Conservation (phyloP, 2,113 vertebrate genomes). For the Oryzias melastigma region DNA sequence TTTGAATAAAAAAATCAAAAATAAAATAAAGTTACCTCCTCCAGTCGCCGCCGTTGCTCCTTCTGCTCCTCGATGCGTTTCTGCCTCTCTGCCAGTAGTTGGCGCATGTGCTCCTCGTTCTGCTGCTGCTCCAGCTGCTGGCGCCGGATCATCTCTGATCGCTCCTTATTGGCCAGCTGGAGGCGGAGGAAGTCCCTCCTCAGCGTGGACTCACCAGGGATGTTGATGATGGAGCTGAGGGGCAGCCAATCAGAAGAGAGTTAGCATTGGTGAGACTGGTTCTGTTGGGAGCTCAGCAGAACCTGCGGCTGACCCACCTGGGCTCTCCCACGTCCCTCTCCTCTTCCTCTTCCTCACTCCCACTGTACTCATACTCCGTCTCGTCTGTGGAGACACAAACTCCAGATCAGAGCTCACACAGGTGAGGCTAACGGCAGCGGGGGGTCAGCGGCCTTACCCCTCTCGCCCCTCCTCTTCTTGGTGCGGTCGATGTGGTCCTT, state of each 20-base stretch:
- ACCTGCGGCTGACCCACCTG: slow-evolving; percentile 77
- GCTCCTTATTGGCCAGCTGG: slow-evolving; percentile 96
- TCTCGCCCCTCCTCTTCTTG: slow-evolving; percentile 94
- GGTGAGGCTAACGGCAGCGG: background rate
- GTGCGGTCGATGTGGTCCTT: slow-evolving; percentile 99
- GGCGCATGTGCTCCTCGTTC: slow-evolving; percentile 96
- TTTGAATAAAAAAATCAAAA: background rate
- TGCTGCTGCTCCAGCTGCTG: slow-evolving; percentile 99
- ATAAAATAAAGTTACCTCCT: slow-evolving; percentile 81
- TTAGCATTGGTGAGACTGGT: background rate
- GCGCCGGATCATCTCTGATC: slow-evolving; percentile 91
- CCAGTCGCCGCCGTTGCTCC: slow-evolving; percentile 91
- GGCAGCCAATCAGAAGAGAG: background rate
- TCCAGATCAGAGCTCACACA: background rate
- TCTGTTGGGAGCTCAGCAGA: too few species aligned
- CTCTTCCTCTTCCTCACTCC: slow-evolving; percentile 97
- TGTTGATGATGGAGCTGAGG: slow-evolving; percentile 92
- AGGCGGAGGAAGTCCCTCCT: slow-evolving; percentile 94
- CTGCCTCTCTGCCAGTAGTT: slow-evolving; percentile 94
- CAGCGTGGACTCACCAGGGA: slow-evolving; percentile 94
- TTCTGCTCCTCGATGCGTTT: slow-evolving; percentile 99
- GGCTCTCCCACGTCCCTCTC: slow-evolving; percentile 95
- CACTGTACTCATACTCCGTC: slow-evolving; percentile 97
- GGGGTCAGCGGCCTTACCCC: slow-evolving; percentile 43
- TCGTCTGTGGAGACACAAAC: slow-evolving; percentile 81